Evolutionary conservation across 1,140 invertebrate genomes (phyloP).

Genomic region (Lerema accius): DNA sequence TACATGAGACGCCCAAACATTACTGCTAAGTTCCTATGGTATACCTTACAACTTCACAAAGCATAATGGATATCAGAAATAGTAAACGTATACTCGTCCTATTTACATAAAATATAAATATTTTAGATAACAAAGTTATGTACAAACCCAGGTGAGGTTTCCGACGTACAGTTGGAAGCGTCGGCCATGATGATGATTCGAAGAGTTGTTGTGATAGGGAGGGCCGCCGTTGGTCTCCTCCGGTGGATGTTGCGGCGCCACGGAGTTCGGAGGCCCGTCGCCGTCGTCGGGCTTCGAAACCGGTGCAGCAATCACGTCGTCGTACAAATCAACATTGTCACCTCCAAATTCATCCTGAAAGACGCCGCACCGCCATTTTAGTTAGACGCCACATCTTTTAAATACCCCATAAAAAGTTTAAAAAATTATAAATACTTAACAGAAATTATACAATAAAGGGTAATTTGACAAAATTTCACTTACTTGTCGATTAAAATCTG

Average conservation of each 20-base stretch:
- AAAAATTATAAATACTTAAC: not conserved
- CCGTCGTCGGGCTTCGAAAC: slow-evolving; percentile 82
- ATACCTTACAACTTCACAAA: slow-evolving; percentile 16
- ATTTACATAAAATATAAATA: slow-evolving; percentile 61
- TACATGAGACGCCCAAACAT: slow-evolving; percentile 10
- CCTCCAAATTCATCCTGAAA: slow-evolving; percentile 91
- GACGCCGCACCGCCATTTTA: slow-evolving; percentile 40
- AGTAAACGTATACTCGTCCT: slow-evolving; percentile 47
- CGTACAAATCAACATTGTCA: slow-evolving; percentile 96
- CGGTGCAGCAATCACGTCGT: slow-evolving; percentile 95
- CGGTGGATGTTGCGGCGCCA: slow-evolving; percentile 76
- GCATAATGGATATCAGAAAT: slow-evolving; percentile 44
- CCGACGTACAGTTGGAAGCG: slow-evolving; percentile 96
- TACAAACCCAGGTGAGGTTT: slow-evolving; percentile 94
- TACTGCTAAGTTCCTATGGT: not conserved
- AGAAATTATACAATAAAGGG: not conserved
- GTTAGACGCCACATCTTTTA: not conserved
- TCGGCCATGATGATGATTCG: slow-evolving; percentile 87
- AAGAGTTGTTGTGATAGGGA: slow-evolving; percentile 88
- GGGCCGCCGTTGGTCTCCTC: slow-evolving; percentile 88
- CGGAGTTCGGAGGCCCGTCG: slow-evolving; percentile 77
- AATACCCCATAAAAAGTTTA: slow-evolving; percentile 11
- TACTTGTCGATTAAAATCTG: slow-evolving; percentile 91
- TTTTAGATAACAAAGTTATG: slow-evolving; percentile 65
- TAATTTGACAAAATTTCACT: slow-evolving; percentile 29